These are phyloP conservation scores for Anneissia japonica DNA, from an alignment of 35 echinoderm and acorn worm species.

Conservation along the genomic window DNA sequence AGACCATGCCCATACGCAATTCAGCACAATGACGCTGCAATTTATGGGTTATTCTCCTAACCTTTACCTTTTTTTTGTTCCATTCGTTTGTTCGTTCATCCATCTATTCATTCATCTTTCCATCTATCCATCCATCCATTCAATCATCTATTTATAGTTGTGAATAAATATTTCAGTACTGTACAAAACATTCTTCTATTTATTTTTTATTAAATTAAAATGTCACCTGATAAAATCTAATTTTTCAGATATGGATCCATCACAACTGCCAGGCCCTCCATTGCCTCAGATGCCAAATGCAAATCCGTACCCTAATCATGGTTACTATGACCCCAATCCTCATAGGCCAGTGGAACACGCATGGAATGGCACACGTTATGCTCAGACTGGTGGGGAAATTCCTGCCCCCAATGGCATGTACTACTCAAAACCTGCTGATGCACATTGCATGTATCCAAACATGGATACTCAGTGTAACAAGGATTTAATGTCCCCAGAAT, in stretches of 20 bases:
- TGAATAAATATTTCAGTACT: too few relatives aligned
- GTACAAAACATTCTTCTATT: too few relatives aligned
- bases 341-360: background rate
- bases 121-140: too few relatives aligned
- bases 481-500: background rate
- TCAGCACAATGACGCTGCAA: too few relatives aligned
- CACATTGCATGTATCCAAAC: background rate
- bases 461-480: background rate
- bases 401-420: background rate
- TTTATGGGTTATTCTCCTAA: too few relatives aligned
- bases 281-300: background rate
- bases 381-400: background rate
- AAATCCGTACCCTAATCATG: background rate
- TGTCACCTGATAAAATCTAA: too few relatives aligned
- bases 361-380: background rate
- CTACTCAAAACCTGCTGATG: background rate
- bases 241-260: background rate
- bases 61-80: too few relatives aligned
- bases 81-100: too few relatives aligned
- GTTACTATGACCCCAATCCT: background rate
- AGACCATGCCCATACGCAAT: too few relatives aligned
- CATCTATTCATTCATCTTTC: too few relatives aligned
- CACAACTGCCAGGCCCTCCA: background rate
- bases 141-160: too few relatives aligned
- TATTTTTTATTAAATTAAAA: too few relatives aligned